Base-by-base conservation (phyloP, 2,888 invertebrate species). In the Trichopoda pennipes region DNA sequence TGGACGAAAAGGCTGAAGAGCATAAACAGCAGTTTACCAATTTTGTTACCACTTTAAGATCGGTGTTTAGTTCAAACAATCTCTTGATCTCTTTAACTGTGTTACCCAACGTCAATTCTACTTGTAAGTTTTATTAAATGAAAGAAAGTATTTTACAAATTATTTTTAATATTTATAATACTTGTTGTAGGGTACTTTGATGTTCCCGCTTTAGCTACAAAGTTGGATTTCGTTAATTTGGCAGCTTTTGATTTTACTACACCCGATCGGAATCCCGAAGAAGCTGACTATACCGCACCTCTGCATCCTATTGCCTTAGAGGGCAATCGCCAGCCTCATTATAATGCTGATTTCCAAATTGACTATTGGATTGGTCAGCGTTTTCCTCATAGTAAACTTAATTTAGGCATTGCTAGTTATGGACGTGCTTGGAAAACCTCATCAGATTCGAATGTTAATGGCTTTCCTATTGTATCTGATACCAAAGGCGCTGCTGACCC, bases 361-460 rank as follows among this genome's bases (percentile, higher is more conserved):
- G 92, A 92, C 85, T 94, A 94, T 89, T 95, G 95, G 95, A 93
- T 90, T 86, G 91, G 87, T 12, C 87, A 90, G 44, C 89, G 89
- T 47, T 94, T 94, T 3, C 94, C 95, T 1, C 93, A 93, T 56
- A 91, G 91, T 84, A 97, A 96, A 89, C 88, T 96, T 0, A 92
- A 95, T 70, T 89, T 96, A 10, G 96, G 94, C 3, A 93, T 96
- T 66, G 93, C 96, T 0, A 93, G 95, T 0, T 94, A 92, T 86
- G 96, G 93, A 0, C 94, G 95, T 44, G 94, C 96, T 0, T 97
- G 96, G 96, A 94, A 94, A 86, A 92, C 96, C 88, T 94, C 94
- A 35, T 89, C 92, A 0, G 95, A 96, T 21, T 95, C 95, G 19
- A 94, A 94, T 64, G 93, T 94, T 58, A 93, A 95, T 3, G 96